Evolutionary conservation across 2,888 invertebrate species (phyloP).

Genomic region (Andrena haemorrhoa): DNA sequence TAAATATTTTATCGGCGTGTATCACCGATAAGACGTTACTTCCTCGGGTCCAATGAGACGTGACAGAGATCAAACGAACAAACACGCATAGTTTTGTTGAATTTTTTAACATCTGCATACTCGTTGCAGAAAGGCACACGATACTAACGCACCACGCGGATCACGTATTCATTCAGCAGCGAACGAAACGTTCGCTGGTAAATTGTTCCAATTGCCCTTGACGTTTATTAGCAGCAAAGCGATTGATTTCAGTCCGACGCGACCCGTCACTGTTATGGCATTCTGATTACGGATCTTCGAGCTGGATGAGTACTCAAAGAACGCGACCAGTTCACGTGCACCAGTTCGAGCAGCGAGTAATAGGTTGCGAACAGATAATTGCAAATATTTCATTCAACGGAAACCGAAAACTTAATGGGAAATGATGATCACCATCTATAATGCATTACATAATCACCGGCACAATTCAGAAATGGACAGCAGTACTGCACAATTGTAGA

Average conservation of each 20-base stretch:
- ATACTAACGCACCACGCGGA: neutral
- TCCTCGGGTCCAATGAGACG: neutral
- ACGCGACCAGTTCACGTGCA: no score
- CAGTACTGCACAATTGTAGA: no score
- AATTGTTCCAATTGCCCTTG: neutral
- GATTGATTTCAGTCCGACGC: neutral
- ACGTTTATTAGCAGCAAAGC: neutral
- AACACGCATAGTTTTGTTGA: neutral
- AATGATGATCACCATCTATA: no score
- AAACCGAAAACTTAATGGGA: no score
- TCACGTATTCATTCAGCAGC: neutral
- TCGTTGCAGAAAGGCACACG: conserved; percentile 12
- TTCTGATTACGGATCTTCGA: neutral
- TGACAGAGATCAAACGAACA: neutral
- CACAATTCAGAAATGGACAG: no score
- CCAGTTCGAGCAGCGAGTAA: no score
- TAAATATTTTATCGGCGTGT: neutral
- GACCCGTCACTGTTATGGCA: neutral
- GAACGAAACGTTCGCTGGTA: neutral
- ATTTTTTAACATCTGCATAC: conserved; percentile 19
- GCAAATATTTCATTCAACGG: no score
- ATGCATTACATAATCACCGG: no score
- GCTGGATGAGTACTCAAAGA: neutral
- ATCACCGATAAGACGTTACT: neutral
- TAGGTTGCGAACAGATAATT: no score